Evolutionary conservation across 2,113 vertebrate species (phyloP), one percentile per base, ranked within the genome.

Genomic region (Tyrannus savana): DNA sequence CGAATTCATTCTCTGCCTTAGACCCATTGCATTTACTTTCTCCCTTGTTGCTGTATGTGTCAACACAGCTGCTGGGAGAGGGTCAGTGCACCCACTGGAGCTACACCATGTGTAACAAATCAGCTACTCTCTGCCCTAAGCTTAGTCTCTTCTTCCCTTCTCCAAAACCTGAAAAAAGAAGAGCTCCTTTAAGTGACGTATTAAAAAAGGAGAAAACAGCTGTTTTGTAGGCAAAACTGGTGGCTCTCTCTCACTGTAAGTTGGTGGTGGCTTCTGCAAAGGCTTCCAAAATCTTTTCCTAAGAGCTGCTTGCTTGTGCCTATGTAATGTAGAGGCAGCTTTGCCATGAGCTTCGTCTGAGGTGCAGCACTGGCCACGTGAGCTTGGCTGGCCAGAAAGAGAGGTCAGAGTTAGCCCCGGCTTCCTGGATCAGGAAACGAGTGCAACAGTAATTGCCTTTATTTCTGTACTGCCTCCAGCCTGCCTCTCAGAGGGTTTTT

Each of bases 281-380:
- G 33, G 25, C 39, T 84, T 77, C 60, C 78, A 27, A 33, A 71
- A 9, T 3, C 8, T 44, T 37, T 41, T 44, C 62, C 41, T 31
- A 25, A 59, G 44, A 68, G 58, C 28, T 23, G 4, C 3, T 12
- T 58, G 10, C 12, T n/a, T 53, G n/a, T 82, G 46, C 49, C 81
- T 49, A 1, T 12, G 30, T 49, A 41, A 53, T 0, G 7, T 4
- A 9, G 0, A 4, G 55, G 14, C 71, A 82, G 35, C 35, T 77
- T 44, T 3, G 5, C 47, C 21, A 2, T 1, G 5, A 2, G 4
- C 42, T 44, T 39, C 7, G 23, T 21, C 39, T 2, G 3, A 63
- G 60, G 10, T 11, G 30, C 31, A 3, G 28, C 0, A 0, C 7
- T 27, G 39, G 50, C 23, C 10, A 4, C 2, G 49, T 68, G 25